phyloP scores from a whole-genome alignment of 2,888 invertebrate genomes.

The Chironomus riparius region DNA sequence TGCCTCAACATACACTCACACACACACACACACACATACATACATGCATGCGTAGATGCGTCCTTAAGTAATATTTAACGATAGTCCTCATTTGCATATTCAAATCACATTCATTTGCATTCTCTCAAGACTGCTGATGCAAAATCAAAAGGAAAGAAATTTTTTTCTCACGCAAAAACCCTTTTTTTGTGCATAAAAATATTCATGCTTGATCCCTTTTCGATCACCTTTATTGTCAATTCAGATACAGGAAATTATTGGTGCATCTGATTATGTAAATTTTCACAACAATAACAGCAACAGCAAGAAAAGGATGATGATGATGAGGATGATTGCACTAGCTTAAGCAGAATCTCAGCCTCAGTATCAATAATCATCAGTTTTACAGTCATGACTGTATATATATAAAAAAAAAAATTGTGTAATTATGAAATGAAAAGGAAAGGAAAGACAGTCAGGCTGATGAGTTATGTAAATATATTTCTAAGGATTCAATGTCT shows the following conservation, averaged over 20 bases:
- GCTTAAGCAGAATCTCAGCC: background rate
- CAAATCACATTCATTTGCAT: slow-evolving; percentile 16
- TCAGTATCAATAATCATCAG: background rate
- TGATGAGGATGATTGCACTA: too few species aligned
- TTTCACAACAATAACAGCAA: background rate
- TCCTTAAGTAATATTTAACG: background rate
- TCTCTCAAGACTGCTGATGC: background rate
- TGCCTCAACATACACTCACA: too few species aligned
- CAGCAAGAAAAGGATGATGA: too few species aligned
- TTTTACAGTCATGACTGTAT: background rate
- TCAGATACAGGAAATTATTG: slow-evolving; percentile 5
- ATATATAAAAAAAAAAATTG: background rate
- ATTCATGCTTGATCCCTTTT: background rate
- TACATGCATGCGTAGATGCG: too few species aligned
- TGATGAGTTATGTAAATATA: background rate
- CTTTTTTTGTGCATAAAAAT: background rate
- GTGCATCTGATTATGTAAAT: slow-evolving; percentile 24
- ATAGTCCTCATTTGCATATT: slow-evolving; percentile 20
- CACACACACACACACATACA: background rate
- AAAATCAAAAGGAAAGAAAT: slow-evolving; percentile 7
- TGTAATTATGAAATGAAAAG: background rate
- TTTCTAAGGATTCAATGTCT: background rate
- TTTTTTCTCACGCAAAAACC: slow-evolving; percentile 22
- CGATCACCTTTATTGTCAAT: background rate
- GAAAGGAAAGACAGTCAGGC: slow-evolving; percentile 10